Evolutionary conservation across 2,113 vertebrate genomes (phyloP).

Genomic region (Saguinus midas): DNA sequence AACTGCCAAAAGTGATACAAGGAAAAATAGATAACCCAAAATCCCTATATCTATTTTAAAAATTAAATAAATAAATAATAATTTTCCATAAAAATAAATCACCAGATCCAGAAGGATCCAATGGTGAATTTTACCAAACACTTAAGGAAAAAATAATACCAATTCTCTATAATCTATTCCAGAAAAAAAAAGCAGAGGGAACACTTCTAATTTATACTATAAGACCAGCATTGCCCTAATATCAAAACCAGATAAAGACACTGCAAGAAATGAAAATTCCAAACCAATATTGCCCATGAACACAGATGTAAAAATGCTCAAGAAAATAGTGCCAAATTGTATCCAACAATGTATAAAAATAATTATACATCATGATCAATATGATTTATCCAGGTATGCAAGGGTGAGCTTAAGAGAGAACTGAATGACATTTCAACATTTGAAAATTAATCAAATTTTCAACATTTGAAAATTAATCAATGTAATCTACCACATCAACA

Average conservation of each 20-base stretch:
- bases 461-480: background rate
- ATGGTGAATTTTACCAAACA: background rate
- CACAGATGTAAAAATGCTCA: background rate
- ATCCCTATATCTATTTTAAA: background rate
- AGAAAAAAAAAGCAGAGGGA: background rate
- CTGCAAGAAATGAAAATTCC: background rate
- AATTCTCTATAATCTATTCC: background rate
- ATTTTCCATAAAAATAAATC: background rate
- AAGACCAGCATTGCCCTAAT: background rate
- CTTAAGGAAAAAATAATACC: background rate
- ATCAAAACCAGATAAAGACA: background rate
- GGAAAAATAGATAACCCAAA: background rate
- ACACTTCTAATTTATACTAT: background rate
- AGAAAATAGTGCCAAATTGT: background rate
- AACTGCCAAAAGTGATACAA: background rate
- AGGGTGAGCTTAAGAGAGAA: background rate
- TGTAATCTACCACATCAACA: background rate
- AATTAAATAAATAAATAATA: background rate
- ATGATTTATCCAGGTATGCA: background rate
- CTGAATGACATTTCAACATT: background rate
- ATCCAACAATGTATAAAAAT: background rate
- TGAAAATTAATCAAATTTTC: slow-evolving; percentile 2
- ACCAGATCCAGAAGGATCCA: background rate
- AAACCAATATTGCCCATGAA: background rate
- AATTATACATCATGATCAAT: background rate